Evolutionary conservation across 2,888 invertebrate species (phyloP).

Genomic region (Tipula lateralis): DNA sequence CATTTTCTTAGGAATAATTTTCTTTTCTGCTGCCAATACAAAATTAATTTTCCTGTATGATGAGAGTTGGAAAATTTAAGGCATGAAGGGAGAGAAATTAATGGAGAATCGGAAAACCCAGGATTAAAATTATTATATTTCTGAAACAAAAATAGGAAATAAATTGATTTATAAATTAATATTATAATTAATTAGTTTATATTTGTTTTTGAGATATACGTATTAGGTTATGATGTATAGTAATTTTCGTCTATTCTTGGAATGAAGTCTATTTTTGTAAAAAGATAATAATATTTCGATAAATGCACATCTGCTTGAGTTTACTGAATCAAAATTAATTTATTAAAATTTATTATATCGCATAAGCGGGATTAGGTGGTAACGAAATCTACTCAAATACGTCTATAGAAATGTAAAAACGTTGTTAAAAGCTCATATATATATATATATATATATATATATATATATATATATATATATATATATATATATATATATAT

Average conservation of each 20-base stretch:
- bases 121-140: background rate
- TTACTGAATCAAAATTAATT: background rate
- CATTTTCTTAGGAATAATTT: background rate
- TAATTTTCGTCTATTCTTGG: background rate
- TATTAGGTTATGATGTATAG: no score
- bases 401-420: no score
- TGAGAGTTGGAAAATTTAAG: background rate
- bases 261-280: background rate
- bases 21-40: background rate
- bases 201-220: background rate
- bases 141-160: background rate
- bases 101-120: background rate
- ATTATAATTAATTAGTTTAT: background rate
- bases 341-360: background rate
- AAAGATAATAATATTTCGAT: background rate
- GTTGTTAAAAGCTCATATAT: no score
- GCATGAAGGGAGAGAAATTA: background rate
- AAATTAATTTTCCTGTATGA: background rate
- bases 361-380: no score
- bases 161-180: slow-evolving; percentile 15
- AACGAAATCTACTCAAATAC: no score
- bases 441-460: no score
- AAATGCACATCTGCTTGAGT: background rate
- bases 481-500: no score
- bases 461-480: no score